phyloP scores from a whole-genome alignment of 2,888 invertebrate species.

The Tenthredo distinguenda region DNA sequence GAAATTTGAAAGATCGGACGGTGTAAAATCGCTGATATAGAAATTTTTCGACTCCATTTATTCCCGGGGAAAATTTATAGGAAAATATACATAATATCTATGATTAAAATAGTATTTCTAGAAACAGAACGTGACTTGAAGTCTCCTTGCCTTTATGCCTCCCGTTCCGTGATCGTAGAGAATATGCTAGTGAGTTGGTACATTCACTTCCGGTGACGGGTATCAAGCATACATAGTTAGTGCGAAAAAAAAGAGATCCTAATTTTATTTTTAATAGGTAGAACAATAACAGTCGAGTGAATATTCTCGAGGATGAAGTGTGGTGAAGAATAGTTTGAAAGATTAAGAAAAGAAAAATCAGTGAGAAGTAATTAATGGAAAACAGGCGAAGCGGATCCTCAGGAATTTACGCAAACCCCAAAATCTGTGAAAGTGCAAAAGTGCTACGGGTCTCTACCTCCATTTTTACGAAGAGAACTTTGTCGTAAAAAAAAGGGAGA shows the following conservation, averaged over 20 bases:
- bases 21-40: no score
- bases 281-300: not conserved
- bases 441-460: not conserved
- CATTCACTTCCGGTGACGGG: conserved; percentile 37
- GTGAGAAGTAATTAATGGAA: not conserved
- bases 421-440: not conserved
- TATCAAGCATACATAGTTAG: not conserved
- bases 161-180: conserved; percentile 39
- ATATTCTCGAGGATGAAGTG: not conserved
- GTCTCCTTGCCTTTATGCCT: not conserved
- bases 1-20: no score
- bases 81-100: not conserved
- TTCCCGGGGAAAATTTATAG: not conserved
- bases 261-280: conserved; percentile 12
- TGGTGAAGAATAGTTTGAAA: not conserved
- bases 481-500: not conserved
- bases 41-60: not conserved
- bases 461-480: not conserved
- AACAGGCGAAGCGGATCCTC: not conserved
- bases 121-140: conserved; percentile 32
- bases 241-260: not conserved
- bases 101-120: not conserved
- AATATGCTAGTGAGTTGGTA: not conserved
- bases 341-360: not conserved
- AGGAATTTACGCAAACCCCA: not conserved